These are phyloP conservation scores for Synanthedon myopaeformis DNA, from an alignment of 2,888 invertebrate genomes.

Conservation along the genomic window DNA sequence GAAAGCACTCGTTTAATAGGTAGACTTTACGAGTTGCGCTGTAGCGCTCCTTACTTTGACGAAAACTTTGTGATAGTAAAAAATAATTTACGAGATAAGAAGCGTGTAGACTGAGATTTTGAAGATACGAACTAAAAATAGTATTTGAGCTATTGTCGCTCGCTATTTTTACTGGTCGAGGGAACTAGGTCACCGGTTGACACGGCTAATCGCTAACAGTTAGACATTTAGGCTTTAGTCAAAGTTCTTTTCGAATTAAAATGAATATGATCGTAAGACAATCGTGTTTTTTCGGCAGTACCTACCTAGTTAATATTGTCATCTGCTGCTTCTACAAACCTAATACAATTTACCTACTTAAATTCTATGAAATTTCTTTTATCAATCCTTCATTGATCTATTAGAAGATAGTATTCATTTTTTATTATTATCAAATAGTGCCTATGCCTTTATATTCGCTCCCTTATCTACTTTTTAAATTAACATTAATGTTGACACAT, in stretches of 20 bases:
- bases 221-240: slow-evolving; percentile 20
- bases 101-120: slow-evolving; percentile 47
- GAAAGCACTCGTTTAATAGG: background rate
- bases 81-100: slow-evolving; percentile 5
- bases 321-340: too few relatives aligned
- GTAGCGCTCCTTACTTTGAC: slow-evolving; percentile 11
- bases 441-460: too few relatives aligned
- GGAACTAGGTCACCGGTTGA: slow-evolving; percentile 57
- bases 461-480: too few relatives aligned
- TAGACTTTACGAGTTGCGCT: slow-evolving; percentile 29
- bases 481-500: too few relatives aligned
- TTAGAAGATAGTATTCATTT: too few relatives aligned
- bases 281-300: too few relatives aligned
- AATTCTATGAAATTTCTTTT: too few relatives aligned
- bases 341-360: too few relatives aligned
- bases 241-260: slow-evolving; percentile 3
- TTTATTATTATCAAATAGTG: too few relatives aligned
- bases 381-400: too few relatives aligned
- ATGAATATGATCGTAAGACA: too few relatives aligned
- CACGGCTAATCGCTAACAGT: slow-evolving; percentile 22
- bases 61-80: slow-evolving; percentile 10
- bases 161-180: slow-evolving; percentile 63
- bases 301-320: too few relatives aligned
- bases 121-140: slow-evolving; percentile 64
- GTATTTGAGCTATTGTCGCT: slow-evolving; percentile 64